These are phyloP conservation scores for Lacerta viridis DNA, from an alignment of 2,797 vertebrate species.

Conservation along the genomic window DNA sequence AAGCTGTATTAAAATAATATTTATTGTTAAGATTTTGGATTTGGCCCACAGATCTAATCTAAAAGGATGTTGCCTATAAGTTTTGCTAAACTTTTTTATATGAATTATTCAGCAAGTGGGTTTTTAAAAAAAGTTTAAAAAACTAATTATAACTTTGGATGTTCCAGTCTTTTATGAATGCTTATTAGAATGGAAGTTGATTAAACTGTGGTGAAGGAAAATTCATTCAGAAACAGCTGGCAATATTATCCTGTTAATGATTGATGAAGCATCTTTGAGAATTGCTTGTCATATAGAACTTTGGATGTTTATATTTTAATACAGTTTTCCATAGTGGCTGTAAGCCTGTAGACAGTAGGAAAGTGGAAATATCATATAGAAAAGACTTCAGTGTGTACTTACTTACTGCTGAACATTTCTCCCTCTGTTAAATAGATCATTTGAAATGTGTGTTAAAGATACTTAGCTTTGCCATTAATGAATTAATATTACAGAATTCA, in stretches of 20 bases:
- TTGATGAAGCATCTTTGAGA: constrained; percentile 49
- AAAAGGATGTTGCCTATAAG: constrained; percentile 53
- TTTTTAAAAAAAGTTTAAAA: not conserved
- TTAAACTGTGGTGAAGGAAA: constrained; percentile 70
- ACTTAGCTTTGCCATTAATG: constrained; percentile 54
- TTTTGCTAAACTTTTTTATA: constrained; percentile 34
- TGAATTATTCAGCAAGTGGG: constrained; percentile 46
- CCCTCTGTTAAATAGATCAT: constrained; percentile 53
- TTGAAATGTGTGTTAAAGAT: constrained; percentile 50
- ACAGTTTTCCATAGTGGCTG: constrained; percentile 36
- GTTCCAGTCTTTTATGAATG: constrained; percentile 74
- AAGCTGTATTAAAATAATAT: constrained; percentile 58
- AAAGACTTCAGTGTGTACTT: constrained; percentile 35
- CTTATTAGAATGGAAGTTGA: constrained; percentile 73
- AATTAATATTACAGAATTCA: constrained; percentile 55
- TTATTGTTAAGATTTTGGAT: constrained; percentile 44
- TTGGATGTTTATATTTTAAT: constrained; percentile 19
- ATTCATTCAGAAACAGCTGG: constrained; percentile 61
- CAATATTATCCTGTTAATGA: constrained; percentile 53
- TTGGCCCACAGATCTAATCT: not conserved
- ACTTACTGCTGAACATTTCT: constrained; percentile 39
- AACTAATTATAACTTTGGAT: constrained; percentile 71
- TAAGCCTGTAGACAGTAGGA: constrained; percentile 27
- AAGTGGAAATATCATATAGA: constrained; percentile 37
- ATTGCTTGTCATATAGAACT: constrained; percentile 42